phyloP scores from a whole-genome alignment of 2,113 vertebrate genomes.

The Nycticebus coucang region DNA sequence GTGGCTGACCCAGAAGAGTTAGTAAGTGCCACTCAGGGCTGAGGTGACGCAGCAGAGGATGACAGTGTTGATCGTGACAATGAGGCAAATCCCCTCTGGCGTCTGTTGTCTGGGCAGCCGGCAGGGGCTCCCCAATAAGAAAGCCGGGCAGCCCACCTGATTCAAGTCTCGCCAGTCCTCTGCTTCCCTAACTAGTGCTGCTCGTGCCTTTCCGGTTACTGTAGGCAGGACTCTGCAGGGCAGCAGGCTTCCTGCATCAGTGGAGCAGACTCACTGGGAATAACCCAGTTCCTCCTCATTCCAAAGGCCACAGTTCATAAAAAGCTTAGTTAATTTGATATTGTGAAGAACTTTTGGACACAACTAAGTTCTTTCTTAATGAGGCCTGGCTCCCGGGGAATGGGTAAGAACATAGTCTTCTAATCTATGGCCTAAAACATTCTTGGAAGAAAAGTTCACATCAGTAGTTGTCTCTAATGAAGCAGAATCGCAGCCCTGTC shows the following conservation, averaged over 20 bases:
- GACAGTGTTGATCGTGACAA: too few species aligned
- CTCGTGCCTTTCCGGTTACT: background rate
- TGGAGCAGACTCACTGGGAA: conserved; percentile 64
- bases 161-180: background rate
- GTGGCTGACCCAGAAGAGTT: background rate
- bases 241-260: conserved; percentile 4
- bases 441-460: background rate
- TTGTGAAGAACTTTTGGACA: conserved; percentile 40
- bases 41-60: background rate
- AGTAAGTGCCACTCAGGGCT: background rate
- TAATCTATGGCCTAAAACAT: conserved; percentile 12
- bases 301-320: conserved; percentile 57
- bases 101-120: background rate
- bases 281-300: conserved; percentile 72
- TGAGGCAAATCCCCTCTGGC: background rate
- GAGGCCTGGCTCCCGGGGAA: conserved; percentile 50
- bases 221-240: background rate
- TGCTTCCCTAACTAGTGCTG: background rate
- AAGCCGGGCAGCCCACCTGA: background rate
- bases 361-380: conserved; percentile 60
- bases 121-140: background rate
- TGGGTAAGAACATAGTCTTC: background rate
- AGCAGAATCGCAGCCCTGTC: background rate
- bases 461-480: background rate
- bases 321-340: conserved; percentile 66